These are phyloP conservation scores for Yponomeuta plumbellus DNA, from an alignment of 2,888 invertebrate species.

Conservation along the genomic window DNA sequence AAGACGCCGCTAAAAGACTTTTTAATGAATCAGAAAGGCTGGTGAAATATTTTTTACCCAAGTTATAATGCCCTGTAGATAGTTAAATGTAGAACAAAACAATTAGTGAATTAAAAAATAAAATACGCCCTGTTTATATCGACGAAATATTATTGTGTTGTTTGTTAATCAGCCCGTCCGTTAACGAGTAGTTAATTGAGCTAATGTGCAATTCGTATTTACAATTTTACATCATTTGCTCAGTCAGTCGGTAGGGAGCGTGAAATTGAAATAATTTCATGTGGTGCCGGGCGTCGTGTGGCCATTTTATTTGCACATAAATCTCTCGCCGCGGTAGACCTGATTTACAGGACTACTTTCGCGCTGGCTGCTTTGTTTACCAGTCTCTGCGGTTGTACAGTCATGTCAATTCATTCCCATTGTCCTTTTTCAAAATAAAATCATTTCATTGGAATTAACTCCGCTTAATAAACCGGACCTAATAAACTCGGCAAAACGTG, in stretches of 20 bases:
- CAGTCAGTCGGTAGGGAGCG: slow-evolving; percentile 43
- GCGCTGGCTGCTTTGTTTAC: slow-evolving; percentile 50
- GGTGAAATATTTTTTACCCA: slow-evolving; percentile 43
- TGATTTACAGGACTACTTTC: slow-evolving; percentile 64
- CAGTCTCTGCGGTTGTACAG: slow-evolving; percentile 37
- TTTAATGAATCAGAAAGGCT: slow-evolving; percentile 81
- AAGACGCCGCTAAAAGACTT: slow-evolving; percentile 72
- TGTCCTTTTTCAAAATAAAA: background rate
- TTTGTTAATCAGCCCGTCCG: background rate
- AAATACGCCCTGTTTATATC: background rate
- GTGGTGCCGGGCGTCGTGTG: slow-evolving; percentile 46
- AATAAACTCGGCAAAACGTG: too few relatives aligned
- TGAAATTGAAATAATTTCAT: slow-evolving; percentile 66
- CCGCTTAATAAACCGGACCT: background rate
- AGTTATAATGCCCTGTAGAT: slow-evolving; percentile 12
- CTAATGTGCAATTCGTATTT: slow-evolving; percentile 7
- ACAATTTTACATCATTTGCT: slow-evolving; percentile 14
- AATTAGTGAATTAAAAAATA: background rate
- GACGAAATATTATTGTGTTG: background rate
- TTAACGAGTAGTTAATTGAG: slow-evolving; percentile 9
- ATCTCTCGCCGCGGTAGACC: slow-evolving; percentile 49
- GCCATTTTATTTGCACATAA: slow-evolving; percentile 62
- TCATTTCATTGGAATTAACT: background rate
- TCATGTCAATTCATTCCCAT: background rate
- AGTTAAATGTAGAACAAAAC: background rate